Evolutionary conservation across 2,797 vertebrate species (phyloP).

Genomic region (Champsocephalus gunnari): DNA sequence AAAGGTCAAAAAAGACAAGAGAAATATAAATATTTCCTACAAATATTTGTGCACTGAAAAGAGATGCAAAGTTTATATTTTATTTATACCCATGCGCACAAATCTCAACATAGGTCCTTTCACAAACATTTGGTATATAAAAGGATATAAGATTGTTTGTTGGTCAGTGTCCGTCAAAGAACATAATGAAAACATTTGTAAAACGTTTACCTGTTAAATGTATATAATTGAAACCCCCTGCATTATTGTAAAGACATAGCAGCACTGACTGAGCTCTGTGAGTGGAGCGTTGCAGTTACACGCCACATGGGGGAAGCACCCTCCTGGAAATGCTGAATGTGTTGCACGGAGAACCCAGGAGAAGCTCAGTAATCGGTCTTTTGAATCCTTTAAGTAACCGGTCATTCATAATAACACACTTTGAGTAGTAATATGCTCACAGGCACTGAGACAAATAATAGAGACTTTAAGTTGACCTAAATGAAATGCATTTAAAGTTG

Average conservation of each 20-base stretch:
- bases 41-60: neutral
- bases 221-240: neutral
- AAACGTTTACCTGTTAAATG: neutral
- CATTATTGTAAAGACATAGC: neutral
- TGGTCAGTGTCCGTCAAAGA: neutral
- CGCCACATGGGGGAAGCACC: conserved; percentile 78
- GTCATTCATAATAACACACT: neutral
- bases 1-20: neutral
- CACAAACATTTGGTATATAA: neutral
- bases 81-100: neutral
- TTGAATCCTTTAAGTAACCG: neutral
- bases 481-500: neutral
- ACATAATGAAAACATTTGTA: neutral
- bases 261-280: neutral
- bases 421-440: neutral
- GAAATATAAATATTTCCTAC: no score
- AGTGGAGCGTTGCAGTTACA: conserved; percentile 49
- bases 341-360: neutral
- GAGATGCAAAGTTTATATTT: neutral
- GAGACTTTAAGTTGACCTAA: no score
- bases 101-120: neutral
- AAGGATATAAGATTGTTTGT: neutral
- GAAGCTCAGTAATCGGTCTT: neutral
- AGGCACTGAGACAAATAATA: neutral
- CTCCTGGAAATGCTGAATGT: conserved; percentile 30